These are phyloP conservation scores for Machaerirhynchus nigripectus DNA, from an alignment of 2,113 vertebrate genomes.

Conservation along the genomic window DNA sequence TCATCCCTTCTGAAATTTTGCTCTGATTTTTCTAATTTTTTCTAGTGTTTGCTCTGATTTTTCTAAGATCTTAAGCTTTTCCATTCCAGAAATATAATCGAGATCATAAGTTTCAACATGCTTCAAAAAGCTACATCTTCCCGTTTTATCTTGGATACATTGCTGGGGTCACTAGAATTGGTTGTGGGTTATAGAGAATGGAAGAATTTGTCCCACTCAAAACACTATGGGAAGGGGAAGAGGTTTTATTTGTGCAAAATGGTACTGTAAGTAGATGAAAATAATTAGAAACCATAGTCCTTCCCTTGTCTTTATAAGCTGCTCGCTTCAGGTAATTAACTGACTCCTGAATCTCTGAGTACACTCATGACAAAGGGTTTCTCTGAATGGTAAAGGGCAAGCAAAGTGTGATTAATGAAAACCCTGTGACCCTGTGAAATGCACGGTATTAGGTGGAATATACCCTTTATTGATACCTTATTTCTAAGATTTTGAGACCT, in stretches of 20 bases:
- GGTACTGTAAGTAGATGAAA: background rate
- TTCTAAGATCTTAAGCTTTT: background rate
- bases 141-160: background rate
- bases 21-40: background rate
- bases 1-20: slow-evolving; percentile 4
- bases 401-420: background rate
- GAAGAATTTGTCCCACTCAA: background rate
- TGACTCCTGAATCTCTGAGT: background rate
- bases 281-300: background rate
- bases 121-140: background rate
- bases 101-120: background rate
- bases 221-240: background rate
- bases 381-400: background rate
- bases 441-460: background rate
- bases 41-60: background rate
- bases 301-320: background rate
- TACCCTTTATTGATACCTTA: background rate
- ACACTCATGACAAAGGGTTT: background rate
- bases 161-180: background rate
- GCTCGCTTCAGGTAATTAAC: background rate
- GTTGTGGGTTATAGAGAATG: background rate
- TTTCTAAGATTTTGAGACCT: background rate
- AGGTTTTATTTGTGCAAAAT: background rate
- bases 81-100: background rate
- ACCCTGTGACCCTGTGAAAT: background rate